Base-by-base conservation (phyloP, 1,140 invertebrate genomes). In the Drosophila tsacasi region DNA sequence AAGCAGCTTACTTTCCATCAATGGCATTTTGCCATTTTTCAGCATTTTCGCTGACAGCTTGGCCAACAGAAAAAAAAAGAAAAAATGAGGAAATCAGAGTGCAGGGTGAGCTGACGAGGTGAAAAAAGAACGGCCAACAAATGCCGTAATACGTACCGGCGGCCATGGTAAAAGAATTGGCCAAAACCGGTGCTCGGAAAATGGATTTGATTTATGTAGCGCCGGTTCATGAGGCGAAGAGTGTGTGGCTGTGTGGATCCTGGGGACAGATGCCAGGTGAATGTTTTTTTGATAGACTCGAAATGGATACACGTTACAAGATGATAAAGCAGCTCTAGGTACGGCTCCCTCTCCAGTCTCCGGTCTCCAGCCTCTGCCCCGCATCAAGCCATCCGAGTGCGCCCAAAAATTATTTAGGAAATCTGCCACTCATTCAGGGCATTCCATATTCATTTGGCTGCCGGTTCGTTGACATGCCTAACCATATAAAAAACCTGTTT, bases 21-120 rank as follows among this genome's bases (percentile, higher is more conserved):
- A 91, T 91, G 89, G 76, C 81, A 91, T 91, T 85, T 91, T 76
- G 81, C 89, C 89, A 91, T 91, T 91, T 91, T 91, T 91, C 89
- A 91, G 83, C 83, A 91, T 91, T 91, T 91, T 75, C 76, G 84
- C 89, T 91, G 89, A 91, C 89, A 91, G 75, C 85, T 84, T 76
- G 72, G 47, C 71, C 71, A 59, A 73, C 59, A 67, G 72, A 64
- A 65, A 58, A 42, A 52, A 40, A 30, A 25, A 8, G 23, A 55
- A 76, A 27, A 50, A 30, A 50, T 50, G 5, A 21, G 23, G 2
- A 64, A 49, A 63, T 30, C 40, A n/a, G 50, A 64, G 27, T 37
- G n/a, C 55, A 52, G 67, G 55, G 40, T 60, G 52, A 37, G 54
- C 54, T 23, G 54, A 21, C 19, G 23, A 46, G 30, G 39, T 37